Conservation (phyloP, 2,888 invertebrate species). For the Latheticus oryzae region DNA sequence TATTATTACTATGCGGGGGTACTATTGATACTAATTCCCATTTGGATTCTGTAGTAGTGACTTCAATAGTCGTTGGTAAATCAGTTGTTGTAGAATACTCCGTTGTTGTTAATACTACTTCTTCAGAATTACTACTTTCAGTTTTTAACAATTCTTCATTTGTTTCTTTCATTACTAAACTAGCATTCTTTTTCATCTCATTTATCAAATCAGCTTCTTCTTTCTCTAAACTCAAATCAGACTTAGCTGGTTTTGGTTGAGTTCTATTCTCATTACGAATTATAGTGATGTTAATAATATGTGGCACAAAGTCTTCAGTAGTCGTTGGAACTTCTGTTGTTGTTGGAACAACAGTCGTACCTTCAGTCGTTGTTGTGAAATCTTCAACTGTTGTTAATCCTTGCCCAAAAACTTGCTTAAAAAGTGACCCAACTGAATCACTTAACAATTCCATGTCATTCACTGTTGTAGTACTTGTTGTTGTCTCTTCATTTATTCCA, state of each 20-base stretch:
- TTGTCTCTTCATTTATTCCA: conserved; percentile 37
- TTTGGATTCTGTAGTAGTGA: conserved; percentile 45
- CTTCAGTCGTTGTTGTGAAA: conserved; percentile 10
- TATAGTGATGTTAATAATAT: conserved; percentile 50
- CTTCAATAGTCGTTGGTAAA: conserved; percentile 43
- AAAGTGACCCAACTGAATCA: conserved; percentile 55
- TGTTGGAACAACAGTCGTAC: conserved; percentile 3
- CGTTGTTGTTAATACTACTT: no score
- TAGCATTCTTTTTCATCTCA: conserved; percentile 37
- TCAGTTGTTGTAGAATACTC: conserved; percentile 38
- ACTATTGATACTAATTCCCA: conserved; percentile 73
- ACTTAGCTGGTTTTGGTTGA: conserved; percentile 51
- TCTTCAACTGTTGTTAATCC: conserved; percentile 47
- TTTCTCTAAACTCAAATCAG: conserved; percentile 52
- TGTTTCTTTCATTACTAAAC: conserved; percentile 2
- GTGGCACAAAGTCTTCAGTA: conserved; percentile 17
- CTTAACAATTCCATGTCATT: conserved; percentile 39
- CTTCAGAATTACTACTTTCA: conserved; percentile 2
- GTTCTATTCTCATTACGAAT: conserved; percentile 44
- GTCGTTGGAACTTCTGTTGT: neutral
- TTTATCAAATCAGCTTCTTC: conserved; percentile 24
- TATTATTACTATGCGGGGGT: conserved; percentile 62
- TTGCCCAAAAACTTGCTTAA: conserved; percentile 54
- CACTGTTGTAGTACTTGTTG: conserved; percentile 29
- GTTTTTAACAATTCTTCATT: conserved; percentile 41